Conservation (phyloP, 2,797 vertebrate species). For the Gadopsis marmoratus region DNA sequence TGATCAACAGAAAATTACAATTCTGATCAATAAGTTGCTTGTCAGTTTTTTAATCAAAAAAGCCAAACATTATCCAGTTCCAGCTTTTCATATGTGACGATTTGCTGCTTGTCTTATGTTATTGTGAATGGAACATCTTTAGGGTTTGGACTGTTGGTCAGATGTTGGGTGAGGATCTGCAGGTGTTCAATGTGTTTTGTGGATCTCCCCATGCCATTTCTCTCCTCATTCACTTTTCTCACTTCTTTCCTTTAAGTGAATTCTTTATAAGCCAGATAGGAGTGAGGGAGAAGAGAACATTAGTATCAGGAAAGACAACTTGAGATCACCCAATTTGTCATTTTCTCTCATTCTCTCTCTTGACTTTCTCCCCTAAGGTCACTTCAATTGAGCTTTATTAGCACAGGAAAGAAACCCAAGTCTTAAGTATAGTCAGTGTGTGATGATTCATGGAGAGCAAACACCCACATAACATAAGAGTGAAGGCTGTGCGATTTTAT, state of each 20-base stretch:
- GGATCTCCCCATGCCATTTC: slow-evolving; percentile 2
- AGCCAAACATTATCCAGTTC: neutral
- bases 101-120: neutral
- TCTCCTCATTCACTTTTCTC: neutral
- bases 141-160: neutral
- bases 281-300: neutral
- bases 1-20: no score
- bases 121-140: neutral
- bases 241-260: slow-evolving; percentile 7
- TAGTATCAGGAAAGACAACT: slow-evolving; percentile 3
- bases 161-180: neutral
- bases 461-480: neutral
- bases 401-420: slow-evolving; percentile 12
- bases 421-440: neutral
- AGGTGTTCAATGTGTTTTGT: neutral
- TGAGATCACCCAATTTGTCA: slow-evolving; percentile 16
- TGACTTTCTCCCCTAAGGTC: slow-evolving; percentile 17
- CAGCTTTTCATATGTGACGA: neutral
- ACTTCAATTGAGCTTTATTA: slow-evolving; percentile 29
- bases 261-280: slow-evolving; percentile 10
- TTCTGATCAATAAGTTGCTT: neutral
- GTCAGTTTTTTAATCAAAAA: neutral
- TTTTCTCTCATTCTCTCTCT: neutral
- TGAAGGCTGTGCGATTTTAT: neutral
- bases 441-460: neutral